phyloP scores from a whole-genome alignment of 2,888 invertebrate genomes.

The Nomada fucata region DNA sequence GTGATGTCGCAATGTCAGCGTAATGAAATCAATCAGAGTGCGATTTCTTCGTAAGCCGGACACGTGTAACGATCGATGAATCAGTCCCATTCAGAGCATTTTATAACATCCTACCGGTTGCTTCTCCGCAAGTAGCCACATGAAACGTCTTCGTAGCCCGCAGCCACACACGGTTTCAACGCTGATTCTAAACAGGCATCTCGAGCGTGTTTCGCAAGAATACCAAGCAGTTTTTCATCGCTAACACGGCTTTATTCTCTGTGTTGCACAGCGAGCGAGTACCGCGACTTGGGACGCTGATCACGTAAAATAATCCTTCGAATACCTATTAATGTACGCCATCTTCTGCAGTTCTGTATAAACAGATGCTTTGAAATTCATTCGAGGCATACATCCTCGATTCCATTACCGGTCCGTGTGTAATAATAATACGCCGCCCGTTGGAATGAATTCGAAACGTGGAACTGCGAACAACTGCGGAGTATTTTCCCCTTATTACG shows the following conservation, averaged over 20 bases:
- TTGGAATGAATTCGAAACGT: slow-evolving; percentile 11
- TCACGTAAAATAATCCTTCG: slow-evolving; percentile 64
- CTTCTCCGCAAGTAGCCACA: slow-evolving; percentile 4
- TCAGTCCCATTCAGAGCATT: slow-evolving; percentile 20
- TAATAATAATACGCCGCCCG: slow-evolving; percentile 3
- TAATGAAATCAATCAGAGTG: slow-evolving; percentile 48
- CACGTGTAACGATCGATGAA: slow-evolving; percentile 45
- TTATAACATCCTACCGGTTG: slow-evolving; percentile 10
- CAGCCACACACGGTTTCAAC: not conserved
- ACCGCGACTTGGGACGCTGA: slow-evolving; percentile 30
- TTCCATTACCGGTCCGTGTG: slow-evolving; percentile 13
- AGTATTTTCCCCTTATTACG: too few species aligned
- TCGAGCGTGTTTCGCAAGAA: slow-evolving; percentile 32
- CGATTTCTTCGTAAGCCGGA: slow-evolving; percentile 25
- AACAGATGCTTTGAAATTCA: slow-evolving; percentile 51
- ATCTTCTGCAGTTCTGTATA: slow-evolving; percentile 38
- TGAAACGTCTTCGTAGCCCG: slow-evolving; percentile 3
- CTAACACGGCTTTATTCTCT: not conserved
- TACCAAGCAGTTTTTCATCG: slow-evolving; percentile 59
- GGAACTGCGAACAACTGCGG: not conserved
- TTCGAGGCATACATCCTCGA: slow-evolving; percentile 15
- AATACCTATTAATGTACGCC: slow-evolving; percentile 54
- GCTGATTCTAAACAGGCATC: slow-evolving; percentile 56
- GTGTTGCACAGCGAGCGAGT: not conserved
- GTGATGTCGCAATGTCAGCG: slow-evolving; percentile 18